These are phyloP conservation scores for Orthonevra nobilis DNA, from an alignment of 2,888 invertebrate genomes.

Conservation along the genomic window DNA sequence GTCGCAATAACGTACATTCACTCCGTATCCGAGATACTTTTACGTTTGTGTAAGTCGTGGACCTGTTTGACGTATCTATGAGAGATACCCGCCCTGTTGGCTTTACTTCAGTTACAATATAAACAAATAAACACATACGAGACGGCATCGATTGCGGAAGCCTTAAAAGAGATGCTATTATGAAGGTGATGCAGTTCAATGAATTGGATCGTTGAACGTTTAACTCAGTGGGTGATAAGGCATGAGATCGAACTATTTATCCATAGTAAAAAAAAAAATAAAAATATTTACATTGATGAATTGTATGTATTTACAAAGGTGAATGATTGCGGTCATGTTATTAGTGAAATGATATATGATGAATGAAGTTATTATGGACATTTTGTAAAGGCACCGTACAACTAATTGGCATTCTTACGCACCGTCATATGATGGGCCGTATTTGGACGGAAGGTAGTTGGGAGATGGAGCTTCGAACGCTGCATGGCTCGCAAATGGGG, in stretches of 20 bases:
- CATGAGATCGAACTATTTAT: conserved; percentile 34
- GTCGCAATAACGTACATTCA: conserved; percentile 6
- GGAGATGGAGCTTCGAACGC: conserved; percentile 78
- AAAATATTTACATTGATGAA: too few relatives aligned
- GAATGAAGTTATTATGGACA: conserved; percentile 4
- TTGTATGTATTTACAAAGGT: conserved; percentile 40
- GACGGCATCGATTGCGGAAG: conserved; percentile 30
- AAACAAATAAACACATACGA: conserved; percentile 9
- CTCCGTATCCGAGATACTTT: background rate
- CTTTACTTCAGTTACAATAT: conserved; percentile 1
- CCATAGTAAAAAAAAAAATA: conserved; percentile 11
- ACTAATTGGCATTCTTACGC: conserved; percentile 72
- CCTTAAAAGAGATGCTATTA: conserved; percentile 12
- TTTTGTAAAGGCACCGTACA: conserved; percentile 7
- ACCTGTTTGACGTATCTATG: background rate
- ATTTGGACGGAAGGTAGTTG: conserved; percentile 78
- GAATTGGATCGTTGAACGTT: conserved; percentile 53
- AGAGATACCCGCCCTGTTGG: background rate
- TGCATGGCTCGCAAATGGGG: conserved; percentile 77
- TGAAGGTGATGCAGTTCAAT: conserved; percentile 53
- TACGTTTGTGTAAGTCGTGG: background rate
- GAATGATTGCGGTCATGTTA: conserved; percentile 6
- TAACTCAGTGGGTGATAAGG: conserved; percentile 45
- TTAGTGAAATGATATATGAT: conserved; percentile 27
- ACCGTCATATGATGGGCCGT: conserved; percentile 77